Base-by-base conservation (phyloP, 2,888 invertebrate species). In the Diaprepes abbreviatus region DNA sequence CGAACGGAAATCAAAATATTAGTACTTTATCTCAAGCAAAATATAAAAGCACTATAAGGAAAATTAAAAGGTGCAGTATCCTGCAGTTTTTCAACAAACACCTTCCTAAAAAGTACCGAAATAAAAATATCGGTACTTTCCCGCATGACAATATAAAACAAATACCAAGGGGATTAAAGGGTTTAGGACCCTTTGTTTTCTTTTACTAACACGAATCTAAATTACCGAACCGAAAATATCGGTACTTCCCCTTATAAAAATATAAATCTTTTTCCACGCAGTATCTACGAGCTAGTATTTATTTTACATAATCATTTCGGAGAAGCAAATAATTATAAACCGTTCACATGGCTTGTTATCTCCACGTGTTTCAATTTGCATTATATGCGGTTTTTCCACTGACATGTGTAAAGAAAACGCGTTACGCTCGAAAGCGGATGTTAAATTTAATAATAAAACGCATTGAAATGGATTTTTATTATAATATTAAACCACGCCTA, bases 401-500 rank as follows among this genome's bases (percentile, higher is more conserved):
- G 28, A 19, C 3, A 14, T 28, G 17, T 40, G 28, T 14, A 28
- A 48, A 28, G 28, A 48, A 48, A 48, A 48, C 19, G 12, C 48
- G 28, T 48, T n/a, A 28, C 12, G 12, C 24, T 28, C 14, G 28
- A 48, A 28, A 24, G 24, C 28, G 14, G 19, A 17, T 28, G 14
- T 24, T 48, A 14, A 48, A 48, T 48, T 28, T 28, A 28, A 14
- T 48, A 28, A 9, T 28, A 14, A 24, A 17, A 14, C 12, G 7
- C 5, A 48, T 48, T 48, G n/a, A n/a, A 19, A 48, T 14, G 24
- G 28, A 55, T 38, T 55, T 55, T 55, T 55, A 24, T 55, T 17
- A 38, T 24, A 38, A 6, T 38, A 55, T 36, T 55, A 7, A 16
- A 38, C 35, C 55, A 36, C 55, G 36, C 55, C 55, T 38, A 55